Evolutionary conservation across 2,797 vertebrate species (phyloP), one percentile per base, ranked within the genome.

Genomic region (Bradypus variegatus): DNA sequence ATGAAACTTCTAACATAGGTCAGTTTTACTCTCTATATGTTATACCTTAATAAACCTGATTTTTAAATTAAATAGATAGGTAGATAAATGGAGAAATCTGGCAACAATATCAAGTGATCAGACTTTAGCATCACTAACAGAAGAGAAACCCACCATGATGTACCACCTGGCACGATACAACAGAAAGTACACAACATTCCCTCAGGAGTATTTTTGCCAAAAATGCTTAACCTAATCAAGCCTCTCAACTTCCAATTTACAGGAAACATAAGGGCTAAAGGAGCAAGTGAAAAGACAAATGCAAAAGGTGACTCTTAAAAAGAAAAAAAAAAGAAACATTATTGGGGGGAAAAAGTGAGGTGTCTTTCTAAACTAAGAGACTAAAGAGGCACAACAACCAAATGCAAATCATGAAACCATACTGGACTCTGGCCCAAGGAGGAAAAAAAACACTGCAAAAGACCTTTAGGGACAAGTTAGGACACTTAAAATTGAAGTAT

Each of bases 141-240:
- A 7, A 1, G 31, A 38, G 8, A 2, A 69, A 27, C 53, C 45
- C 73, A 58, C 21, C 58, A 21, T 8, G 19, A 8, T 4, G 48
- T 15, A 23, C 33, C 25, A 0, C 36, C 19, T 62, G 33, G 21
- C 5, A 0, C 9, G 5, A 12, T 13, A 5, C 55, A 45, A 45
- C 16, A 38, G 19, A 72, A 23, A 62, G 41, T 48, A 64, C 19
- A 55, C 3, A 48, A 38, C 53, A 25, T 33, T 13, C 55, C 41
- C 65, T 50, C 1, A 10, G 78, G 45, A 9, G n/a, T 13, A 25
- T 58, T 85, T 58, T 62, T 14, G 4, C 29, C 58, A 9, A 27
- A 65, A 88, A 31, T 13, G 6, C 29, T 36, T 31, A 36, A 64
- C 53, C 72, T 45, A 31, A 45, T 0, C 0, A 3, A 64, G 38